phyloP scores from a whole-genome alignment of 2,888 invertebrate species.

The Nezara viridula region DNA sequence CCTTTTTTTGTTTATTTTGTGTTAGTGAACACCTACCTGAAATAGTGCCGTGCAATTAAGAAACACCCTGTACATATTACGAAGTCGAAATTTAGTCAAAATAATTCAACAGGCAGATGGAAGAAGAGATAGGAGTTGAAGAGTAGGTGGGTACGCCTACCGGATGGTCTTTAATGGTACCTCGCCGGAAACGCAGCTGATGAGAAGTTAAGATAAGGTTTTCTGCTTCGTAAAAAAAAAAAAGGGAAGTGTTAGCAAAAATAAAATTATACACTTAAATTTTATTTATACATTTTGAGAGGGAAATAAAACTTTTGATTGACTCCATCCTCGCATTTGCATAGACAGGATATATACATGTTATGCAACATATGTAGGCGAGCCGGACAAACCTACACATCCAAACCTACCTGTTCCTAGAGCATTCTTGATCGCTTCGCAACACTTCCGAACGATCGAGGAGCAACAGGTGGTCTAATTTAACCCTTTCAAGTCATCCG shows the following conservation, averaged over 20 bases:
- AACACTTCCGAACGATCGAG: neutral
- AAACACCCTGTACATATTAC: too few relatives aligned
- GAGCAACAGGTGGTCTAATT: neutral
- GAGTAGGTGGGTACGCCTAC: constrained; percentile 44
- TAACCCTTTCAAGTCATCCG: too few relatives aligned
- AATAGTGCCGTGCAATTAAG: too few relatives aligned
- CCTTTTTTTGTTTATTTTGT: too few relatives aligned
- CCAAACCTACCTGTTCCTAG: constrained; percentile 26
- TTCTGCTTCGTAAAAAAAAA: neutral
- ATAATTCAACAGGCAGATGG: neutral
- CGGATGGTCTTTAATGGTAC: neutral
- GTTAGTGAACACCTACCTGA: too few relatives aligned
- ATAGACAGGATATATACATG: neutral
- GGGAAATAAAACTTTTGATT: neutral
- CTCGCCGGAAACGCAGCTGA: constrained; percentile 20
- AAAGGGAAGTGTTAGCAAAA: neutral
- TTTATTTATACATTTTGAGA: neutral
- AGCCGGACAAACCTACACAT: constrained; percentile 22
- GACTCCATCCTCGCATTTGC: neutral
- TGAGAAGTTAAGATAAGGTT: neutral
- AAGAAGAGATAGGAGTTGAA: neutral
- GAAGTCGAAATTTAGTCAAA: neutral
- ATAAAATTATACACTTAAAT: neutral
- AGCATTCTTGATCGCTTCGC: neutral
- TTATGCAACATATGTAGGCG: constrained; percentile 25